Conservation (phyloP, 1,140 invertebrate genomes). For the Heliothis virescens region DNA sequence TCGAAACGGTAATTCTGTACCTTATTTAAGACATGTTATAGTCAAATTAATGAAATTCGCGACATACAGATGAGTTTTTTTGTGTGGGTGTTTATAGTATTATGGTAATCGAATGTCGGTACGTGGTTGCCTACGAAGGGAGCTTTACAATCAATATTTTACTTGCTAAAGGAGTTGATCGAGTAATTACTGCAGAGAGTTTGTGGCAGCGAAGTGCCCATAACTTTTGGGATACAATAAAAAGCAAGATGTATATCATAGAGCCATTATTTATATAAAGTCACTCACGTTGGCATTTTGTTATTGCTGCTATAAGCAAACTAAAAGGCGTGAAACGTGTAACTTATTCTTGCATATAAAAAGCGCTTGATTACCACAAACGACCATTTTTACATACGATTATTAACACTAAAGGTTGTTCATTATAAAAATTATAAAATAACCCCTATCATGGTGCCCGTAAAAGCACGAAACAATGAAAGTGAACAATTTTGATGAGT, state of each 20-base stretch:
- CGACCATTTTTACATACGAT: slow-evolving; percentile 17
- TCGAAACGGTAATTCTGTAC: slow-evolving; percentile 42
- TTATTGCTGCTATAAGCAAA: slow-evolving; percentile 9
- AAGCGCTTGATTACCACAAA: neutral
- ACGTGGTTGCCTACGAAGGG: slow-evolving; percentile 8
- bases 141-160: slow-evolving; percentile 42
- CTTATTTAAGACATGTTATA: slow-evolving; percentile 50
- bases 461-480: slow-evolving; percentile 68
- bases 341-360: neutral
- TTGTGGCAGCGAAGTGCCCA: neutral
- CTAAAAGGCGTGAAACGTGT: slow-evolving; percentile 9
- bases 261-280: slow-evolving; percentile 5
- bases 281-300: neutral
- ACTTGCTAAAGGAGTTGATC: slow-evolving; percentile 14
- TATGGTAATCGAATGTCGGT: slow-evolving; percentile 36
- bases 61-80: slow-evolving; percentile 37
- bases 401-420: slow-evolving; percentile 9
- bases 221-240: slow-evolving; percentile 29
- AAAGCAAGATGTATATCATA: neutral
- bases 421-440: slow-evolving; percentile 55
- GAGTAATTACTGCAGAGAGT: neutral
- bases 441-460: slow-evolving; percentile 62
- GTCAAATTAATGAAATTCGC: slow-evolving; percentile 49
- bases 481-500: slow-evolving; percentile 81
- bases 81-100: slow-evolving; percentile 42